These are phyloP conservation scores for Mustelus asterias DNA, from an alignment of 2,113 vertebrate species.

Conservation along the genomic window DNA sequence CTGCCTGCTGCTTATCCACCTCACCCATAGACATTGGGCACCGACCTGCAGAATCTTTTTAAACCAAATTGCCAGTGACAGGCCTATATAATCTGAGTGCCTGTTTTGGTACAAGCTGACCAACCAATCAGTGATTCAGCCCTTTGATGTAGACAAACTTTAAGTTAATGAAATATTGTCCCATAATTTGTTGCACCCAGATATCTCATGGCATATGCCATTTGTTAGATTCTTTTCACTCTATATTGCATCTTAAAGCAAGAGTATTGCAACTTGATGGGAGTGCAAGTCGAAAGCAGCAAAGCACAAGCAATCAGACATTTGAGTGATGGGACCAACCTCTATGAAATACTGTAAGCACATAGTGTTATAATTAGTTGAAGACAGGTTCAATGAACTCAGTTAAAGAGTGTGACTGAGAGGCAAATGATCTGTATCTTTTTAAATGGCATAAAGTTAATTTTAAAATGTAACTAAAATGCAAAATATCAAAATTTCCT, in stretches of 20 bases:
- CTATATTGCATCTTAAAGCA: background rate
- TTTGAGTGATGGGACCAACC: background rate
- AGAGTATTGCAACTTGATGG: background rate
- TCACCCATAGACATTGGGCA: background rate
- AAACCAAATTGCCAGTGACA: background rate
- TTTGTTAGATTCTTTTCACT: background rate
- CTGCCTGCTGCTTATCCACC: background rate
- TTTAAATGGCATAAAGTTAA: background rate
- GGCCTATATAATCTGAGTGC: background rate
- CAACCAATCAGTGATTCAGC: background rate
- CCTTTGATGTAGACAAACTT: background rate
- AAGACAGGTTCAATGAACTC: background rate
- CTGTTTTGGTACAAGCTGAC: background rate
- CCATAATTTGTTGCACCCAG: background rate
- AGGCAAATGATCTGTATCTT: background rate
- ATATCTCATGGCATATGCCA: background rate
- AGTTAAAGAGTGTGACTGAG: background rate
- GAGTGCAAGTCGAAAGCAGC: background rate
- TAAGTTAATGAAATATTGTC: background rate
- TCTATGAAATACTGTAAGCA: background rate
- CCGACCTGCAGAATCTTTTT: background rate
- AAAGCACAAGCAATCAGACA: no score
- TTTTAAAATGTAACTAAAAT: background rate
- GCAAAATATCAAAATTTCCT: no score
- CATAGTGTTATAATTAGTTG: background rate